A percentile compares a stretch with the other conserved stretches of the same genome.
phyloP scores from a whole-genome alignment of 2,888 invertebrate species.

The Anoplius nigerrimus region DNA sequence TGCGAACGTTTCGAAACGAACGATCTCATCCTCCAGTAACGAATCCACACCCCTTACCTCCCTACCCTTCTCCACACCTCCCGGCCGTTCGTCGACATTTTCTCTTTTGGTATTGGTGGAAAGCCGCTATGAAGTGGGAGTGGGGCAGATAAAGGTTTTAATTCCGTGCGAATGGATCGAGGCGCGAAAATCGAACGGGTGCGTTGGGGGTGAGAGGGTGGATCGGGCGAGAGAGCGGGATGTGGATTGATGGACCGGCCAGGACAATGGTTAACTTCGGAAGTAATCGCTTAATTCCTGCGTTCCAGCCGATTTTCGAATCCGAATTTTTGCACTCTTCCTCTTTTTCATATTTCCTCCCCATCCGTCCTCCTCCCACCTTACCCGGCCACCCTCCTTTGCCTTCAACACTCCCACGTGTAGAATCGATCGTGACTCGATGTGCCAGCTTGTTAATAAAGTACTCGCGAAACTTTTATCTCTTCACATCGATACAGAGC shows the following conservation, averaged over 20 bases:
- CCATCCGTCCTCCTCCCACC: not conserved
- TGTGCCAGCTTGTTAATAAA: not conserved
- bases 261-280: slow-evolving; percentile 60
- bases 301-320: slow-evolving; percentile 35
- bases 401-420: not conserved
- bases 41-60: not conserved
- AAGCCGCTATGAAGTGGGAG: slow-evolving; percentile 39
- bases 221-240: not conserved
- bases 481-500: no score
- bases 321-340: slow-evolving; percentile 34
- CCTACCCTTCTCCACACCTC: no score
- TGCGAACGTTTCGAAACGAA: slow-evolving; percentile 41
- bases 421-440: not conserved
- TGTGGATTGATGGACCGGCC: slow-evolving; percentile 51
- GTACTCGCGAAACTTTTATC: not conserved
- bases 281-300: slow-evolving; percentile 59
- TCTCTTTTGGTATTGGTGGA: slow-evolving; percentile 20
- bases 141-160: slow-evolving; percentile 63
- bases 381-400: not conserved
- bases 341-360: not conserved
- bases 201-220: slow-evolving; percentile 15
- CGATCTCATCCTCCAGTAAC: slow-evolving; percentile 21
- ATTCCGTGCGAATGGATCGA: slow-evolving; percentile 60
- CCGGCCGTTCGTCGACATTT: slow-evolving; percentile 21
- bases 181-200: slow-evolving; percentile 47